Conservation (phyloP, 2,888 invertebrate species). For the Drosophila niveifrons region DNA sequence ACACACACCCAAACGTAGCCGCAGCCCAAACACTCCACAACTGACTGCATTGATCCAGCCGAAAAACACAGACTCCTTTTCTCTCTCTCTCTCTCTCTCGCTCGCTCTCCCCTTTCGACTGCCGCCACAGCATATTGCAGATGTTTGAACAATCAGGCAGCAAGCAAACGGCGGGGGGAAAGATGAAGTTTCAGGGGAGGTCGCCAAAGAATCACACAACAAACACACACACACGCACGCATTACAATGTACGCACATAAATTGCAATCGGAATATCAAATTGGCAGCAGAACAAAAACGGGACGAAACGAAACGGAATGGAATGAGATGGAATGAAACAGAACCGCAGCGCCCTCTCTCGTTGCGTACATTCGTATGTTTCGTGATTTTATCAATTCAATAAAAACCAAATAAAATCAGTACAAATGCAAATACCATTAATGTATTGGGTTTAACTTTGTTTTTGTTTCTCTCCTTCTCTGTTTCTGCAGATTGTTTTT, state of each 20-base stretch:
- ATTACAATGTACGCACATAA: conserved; percentile 66
- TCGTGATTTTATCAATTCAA: conserved; percentile 84
- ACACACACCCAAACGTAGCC: conserved; percentile 11
- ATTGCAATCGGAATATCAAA: conserved; percentile 80
- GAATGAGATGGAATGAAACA: conserved; percentile 32
- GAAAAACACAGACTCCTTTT: conserved; percentile 30
- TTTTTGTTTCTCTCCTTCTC: conserved; percentile 71
- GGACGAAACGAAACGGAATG: conserved; percentile 39
- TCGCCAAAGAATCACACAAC: conserved; percentile 65
- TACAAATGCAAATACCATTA: conserved; percentile 84
- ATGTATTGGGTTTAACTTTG: conserved; percentile 80
- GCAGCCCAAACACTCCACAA: conserved; percentile 36
- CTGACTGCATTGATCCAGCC: conserved; percentile 59
- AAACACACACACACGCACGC: conserved; percentile 16
- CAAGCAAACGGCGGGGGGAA: neutral
- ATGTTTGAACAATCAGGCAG: conserved; percentile 64
- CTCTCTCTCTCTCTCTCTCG: neutral
- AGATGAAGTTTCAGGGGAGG: conserved; percentile 14
- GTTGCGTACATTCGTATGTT: conserved; percentile 32
- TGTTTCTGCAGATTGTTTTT: conserved; percentile 56
- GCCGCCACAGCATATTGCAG: conserved; percentile 67
- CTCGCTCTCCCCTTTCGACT: neutral
- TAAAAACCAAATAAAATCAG: conserved; percentile 84
- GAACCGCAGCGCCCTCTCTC: conserved; percentile 50
- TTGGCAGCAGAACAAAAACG: conserved; percentile 65